Conservation (phyloP, 2,797 vertebrate genomes). For the Sebastes minor region DNA sequence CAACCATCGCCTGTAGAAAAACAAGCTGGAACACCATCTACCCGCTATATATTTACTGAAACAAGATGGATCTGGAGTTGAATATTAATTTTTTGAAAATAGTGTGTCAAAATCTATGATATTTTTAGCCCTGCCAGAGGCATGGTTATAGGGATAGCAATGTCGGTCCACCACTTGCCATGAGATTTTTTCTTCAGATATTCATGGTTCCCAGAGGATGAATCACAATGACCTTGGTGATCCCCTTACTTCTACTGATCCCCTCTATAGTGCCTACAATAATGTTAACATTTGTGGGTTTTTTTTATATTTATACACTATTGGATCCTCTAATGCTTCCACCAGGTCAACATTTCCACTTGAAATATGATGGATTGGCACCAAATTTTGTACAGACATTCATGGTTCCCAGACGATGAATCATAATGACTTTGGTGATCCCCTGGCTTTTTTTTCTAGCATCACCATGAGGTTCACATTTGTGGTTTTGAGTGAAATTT, state of each 20-base stretch:
- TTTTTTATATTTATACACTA: background rate
- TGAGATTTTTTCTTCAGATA: background rate
- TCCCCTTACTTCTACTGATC: background rate
- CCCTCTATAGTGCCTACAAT: no score
- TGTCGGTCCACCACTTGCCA: background rate
- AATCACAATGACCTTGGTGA: background rate
- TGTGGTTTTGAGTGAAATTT: background rate
- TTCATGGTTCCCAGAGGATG: background rate
- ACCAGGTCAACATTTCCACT: background rate
- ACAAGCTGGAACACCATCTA: constrained; percentile 4
- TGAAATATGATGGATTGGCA: background rate
- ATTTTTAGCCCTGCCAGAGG: background rate
- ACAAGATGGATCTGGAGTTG: background rate
- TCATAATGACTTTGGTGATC: background rate
- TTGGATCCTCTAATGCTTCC: background rate
- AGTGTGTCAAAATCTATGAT: background rate
- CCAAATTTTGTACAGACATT: no score
- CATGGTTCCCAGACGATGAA: background rate
- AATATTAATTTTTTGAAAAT: background rate
- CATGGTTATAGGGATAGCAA: background rate
- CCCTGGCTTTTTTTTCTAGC: background rate
- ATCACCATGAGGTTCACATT: background rate
- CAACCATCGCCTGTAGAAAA: constrained; percentile 17
- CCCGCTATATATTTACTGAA: background rate
- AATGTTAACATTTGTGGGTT: background rate